A percentile compares a stretch with the other conserved stretches of the same genome.
Evolutionary conservation across 2,888 invertebrate genomes (phyloP).

Genomic region (Hybos culiciformis): DNA sequence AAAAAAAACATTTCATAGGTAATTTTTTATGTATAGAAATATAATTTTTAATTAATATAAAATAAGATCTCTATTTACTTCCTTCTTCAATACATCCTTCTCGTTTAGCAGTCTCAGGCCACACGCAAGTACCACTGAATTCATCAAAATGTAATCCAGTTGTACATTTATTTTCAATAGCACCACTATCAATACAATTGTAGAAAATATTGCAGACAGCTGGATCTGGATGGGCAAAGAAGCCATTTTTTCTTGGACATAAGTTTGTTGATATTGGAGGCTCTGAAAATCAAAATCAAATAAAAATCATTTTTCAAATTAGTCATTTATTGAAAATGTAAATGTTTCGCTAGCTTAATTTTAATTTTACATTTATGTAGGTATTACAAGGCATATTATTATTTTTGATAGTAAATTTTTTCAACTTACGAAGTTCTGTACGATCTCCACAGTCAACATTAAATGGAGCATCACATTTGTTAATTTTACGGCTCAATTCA

Average conservation of each 20-base stretch:
- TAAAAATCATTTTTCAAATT: not conserved
- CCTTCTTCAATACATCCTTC: conserved; percentile 50
- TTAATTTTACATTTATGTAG: no score
- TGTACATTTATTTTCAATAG: conserved; percentile 69
- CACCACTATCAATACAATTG: conserved; percentile 78
- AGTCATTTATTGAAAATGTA: not conserved
- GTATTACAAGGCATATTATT: no score
- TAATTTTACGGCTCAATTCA: conserved; percentile 67
- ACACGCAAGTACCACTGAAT: conserved; percentile 77
- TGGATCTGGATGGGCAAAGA: conserved; percentile 79
- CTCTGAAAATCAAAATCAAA: conserved; percentile 41
- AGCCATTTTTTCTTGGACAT: conserved; percentile 77
- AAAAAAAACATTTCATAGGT: conserved; percentile 19
- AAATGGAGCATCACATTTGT: conserved; percentile 87
- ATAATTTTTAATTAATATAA: conserved; percentile 1
- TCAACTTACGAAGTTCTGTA: conserved; percentile 69
- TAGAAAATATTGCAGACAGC: conserved; percentile 71
- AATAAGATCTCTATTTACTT: conserved; percentile 34
- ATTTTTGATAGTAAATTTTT: no score
- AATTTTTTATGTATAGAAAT: not conserved
- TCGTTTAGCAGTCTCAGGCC: conserved; percentile 70
- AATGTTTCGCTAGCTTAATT: no score
- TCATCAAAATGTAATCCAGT: conserved; percentile 82
- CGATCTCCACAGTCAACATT: conserved; percentile 84
- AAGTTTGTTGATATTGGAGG: conserved; percentile 51